A percentile compares a stretch with the other conserved stretches of the same genome.
These are phyloP conservation scores for Papio anubis DNA, from an alignment of 2,113 vertebrate species.

Conservation along the genomic window DNA sequence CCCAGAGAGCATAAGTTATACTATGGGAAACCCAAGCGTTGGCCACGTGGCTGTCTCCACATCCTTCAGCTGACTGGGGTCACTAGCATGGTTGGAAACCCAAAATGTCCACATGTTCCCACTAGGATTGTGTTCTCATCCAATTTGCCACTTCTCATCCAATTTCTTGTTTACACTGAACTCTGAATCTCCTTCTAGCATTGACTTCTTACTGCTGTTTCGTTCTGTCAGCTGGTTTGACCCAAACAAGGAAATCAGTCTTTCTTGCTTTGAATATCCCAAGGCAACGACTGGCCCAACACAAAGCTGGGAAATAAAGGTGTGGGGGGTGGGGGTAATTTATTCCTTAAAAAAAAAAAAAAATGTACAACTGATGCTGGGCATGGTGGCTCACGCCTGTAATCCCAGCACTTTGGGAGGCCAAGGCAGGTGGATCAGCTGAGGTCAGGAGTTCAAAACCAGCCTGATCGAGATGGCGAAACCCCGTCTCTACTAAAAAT, in stretches of 20 bases:
- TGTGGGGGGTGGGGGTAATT: neutral
- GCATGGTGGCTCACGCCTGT: no score
- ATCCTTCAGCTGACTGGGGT: constrained; percentile 26
- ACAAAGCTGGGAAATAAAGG: neutral
- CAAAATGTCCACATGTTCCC: constrained; percentile 24
- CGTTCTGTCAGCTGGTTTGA: neutral
- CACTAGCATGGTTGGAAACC: constrained; percentile 22
- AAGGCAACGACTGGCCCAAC: neutral
- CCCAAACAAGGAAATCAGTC: constrained; percentile 20
- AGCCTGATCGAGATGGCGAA: no score
- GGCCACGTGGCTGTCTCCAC: constrained; percentile 31
- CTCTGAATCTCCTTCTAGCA: neutral
- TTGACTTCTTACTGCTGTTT: constrained; percentile 24
- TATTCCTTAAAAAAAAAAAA: neutral
- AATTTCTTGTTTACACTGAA: constrained; percentile 35
- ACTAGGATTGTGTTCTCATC: neutral
- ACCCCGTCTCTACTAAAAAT: no score
- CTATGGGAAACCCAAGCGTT: constrained; percentile 36
- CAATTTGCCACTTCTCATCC: neutral
- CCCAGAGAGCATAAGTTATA: neutral
- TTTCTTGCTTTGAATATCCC: neutral
- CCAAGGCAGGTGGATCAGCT: no score
- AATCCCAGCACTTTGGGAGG: no score
- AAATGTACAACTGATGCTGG: neutral
- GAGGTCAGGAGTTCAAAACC: no score